Conservation (phyloP, 2,888 invertebrate genomes). For the Thereva nobilitata region DNA sequence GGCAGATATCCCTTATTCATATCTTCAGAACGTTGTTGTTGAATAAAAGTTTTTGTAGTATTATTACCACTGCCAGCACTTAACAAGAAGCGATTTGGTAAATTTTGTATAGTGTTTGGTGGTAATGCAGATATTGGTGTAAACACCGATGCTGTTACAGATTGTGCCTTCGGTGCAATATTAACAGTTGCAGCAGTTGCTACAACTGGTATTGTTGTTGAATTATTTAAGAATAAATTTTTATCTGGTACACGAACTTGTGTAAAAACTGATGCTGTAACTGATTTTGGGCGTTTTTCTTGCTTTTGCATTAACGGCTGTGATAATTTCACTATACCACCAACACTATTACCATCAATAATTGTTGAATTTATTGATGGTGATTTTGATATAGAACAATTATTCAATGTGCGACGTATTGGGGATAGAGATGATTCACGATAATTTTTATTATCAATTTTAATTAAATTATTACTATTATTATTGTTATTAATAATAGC, state of each 20-base stretch:
- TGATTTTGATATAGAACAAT: slow-evolving; percentile 41
- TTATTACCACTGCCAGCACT: slow-evolving; percentile 27
- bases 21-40: slow-evolving; percentile 80
- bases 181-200: slow-evolving; percentile 38
- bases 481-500: not conserved
- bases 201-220: slow-evolving; percentile 18
- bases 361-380: slow-evolving; percentile 29
- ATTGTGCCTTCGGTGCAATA: slow-evolving; percentile 47
- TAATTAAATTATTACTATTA: not conserved
- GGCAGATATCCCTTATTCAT: slow-evolving; percentile 92
- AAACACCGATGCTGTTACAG: slow-evolving; percentile 52
- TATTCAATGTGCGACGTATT: slow-evolving; percentile 44
- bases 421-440: slow-evolving; percentile 43
- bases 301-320: slow-evolving; percentile 42
- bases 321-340: slow-evolving; percentile 37
- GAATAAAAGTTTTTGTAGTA: slow-evolving; percentile 48
- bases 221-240: slow-evolving; percentile 24
- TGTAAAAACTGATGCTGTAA: slow-evolving; percentile 54
- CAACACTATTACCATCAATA: not conserved
- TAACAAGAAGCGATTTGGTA: slow-evolving; percentile 12
- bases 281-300: slow-evolving; percentile 53
- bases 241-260: slow-evolving; percentile 38
- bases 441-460: slow-evolving; percentile 7
- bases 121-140: slow-evolving; percentile 46
- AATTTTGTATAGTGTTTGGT: not conserved